Evolutionary conservation across 2,888 invertebrate genomes (phyloP).

Genomic region (Catocala fraxini): DNA sequence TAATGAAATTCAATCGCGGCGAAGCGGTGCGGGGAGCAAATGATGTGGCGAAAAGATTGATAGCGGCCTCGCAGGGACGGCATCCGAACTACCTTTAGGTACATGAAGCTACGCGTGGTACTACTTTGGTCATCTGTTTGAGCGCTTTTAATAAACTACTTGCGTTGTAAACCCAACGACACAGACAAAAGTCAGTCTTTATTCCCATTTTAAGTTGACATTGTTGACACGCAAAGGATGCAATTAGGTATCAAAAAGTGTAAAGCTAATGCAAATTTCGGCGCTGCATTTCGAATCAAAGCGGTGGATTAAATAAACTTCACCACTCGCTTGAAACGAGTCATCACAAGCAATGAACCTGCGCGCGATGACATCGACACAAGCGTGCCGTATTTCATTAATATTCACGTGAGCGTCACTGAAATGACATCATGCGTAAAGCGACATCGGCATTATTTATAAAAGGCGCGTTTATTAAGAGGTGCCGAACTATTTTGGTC

Average conservation of each 20-base stretch:
- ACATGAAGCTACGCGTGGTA: slow-evolving; percentile 34
- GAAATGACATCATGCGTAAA: slow-evolving; percentile 1
- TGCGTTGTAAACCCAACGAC: not conserved
- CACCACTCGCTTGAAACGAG: not conserved
- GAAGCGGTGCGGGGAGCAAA: slow-evolving; percentile 80
- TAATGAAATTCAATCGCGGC: slow-evolving; percentile 87
- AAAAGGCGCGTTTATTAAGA: slow-evolving; percentile 24
- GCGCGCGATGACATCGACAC: not conserved
- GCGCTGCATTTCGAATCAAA: too few species aligned
- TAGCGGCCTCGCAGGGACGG: slow-evolving; percentile 62
- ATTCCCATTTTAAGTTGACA: too few species aligned
- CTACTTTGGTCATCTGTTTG: slow-evolving; percentile 32
- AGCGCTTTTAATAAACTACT: slow-evolving; percentile 9
- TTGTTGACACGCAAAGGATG: too few species aligned
- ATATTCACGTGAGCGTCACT: not conserved
- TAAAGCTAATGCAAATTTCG: too few species aligned
- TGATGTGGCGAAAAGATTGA: slow-evolving; percentile 87
- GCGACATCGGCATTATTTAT: slow-evolving; percentile 4
- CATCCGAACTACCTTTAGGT: slow-evolving; percentile 45
- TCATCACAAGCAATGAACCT: too few species aligned
- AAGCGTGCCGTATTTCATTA: not conserved
- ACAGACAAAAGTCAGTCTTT: too few species aligned
- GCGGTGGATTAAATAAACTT: not conserved
- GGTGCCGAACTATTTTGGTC: slow-evolving; percentile 50
- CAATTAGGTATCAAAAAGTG: too few species aligned